Conservation (phyloP, 1,140 invertebrate genomes). For the Drosophila rhopaloa region DNA sequence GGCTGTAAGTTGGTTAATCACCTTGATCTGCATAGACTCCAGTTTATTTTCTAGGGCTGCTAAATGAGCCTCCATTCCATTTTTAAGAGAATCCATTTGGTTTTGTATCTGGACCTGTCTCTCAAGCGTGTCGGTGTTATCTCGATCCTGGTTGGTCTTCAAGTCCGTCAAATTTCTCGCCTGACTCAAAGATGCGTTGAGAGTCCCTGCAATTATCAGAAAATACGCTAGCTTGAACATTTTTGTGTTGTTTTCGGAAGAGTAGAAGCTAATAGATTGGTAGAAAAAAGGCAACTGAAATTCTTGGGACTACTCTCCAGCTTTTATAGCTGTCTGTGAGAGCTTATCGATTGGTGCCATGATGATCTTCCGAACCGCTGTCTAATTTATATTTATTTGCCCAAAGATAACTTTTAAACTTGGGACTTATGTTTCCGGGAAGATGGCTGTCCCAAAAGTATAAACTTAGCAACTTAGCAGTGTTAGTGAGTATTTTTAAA, state of each 20-base stretch:
- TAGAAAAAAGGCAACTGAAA: neutral
- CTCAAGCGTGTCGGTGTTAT: neutral
- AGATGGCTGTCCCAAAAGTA: too few relatives aligned
- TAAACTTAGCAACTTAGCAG: too few relatives aligned
- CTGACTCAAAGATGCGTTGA: neutral
- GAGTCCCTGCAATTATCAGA: neutral
- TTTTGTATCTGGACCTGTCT: neutral
- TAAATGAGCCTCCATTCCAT: neutral
- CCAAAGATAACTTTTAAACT: too few relatives aligned
- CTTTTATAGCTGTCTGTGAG: neutral
- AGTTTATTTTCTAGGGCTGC: neutral
- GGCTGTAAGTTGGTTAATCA: neutral
- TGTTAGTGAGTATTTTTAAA: too few relatives aligned
- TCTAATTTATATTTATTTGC: too few relatives aligned
- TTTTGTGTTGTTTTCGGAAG: neutral
- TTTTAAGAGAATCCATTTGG: neutral
- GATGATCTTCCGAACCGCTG: too few relatives aligned
- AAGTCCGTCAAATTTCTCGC: too few relatives aligned
- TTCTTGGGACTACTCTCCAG: neutral
- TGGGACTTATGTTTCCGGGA: too few relatives aligned
- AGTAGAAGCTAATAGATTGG: too few relatives aligned
- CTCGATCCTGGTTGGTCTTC: neutral
- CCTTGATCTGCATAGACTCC: neutral
- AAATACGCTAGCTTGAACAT: neutral
- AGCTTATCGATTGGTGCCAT: too few relatives aligned